Base-by-base conservation (phyloP, 1,140 invertebrate species). In the Halesus radiatus region DNA sequence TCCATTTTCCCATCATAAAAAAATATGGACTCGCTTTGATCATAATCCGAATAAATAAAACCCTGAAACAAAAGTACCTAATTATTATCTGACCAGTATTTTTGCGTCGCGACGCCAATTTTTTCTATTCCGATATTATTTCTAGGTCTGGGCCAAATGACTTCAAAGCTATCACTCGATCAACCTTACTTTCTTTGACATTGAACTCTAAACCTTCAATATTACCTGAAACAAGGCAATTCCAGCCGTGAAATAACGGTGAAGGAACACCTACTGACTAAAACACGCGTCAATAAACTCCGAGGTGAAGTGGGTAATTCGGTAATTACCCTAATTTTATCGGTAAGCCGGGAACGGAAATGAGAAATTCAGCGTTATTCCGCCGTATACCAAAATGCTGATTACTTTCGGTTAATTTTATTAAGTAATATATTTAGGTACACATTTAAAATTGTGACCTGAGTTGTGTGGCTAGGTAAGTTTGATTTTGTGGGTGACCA, bases 241-340 rank as follows among this genome's bases (percentile, higher is more conserved):
- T 52, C 45, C 23, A 54, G 7, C 23, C 10, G 73, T 22, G 74
- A 20, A 76, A 23, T 66, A 13, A 60, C 56, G 56, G 23, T 60
- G 37, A 45, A 10, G 37, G 37, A 60, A 23, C 29, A 66, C 22
- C 29, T 66, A 32, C 1, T 18, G 4, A 20, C 20, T 37, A 50
- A 52, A 72, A 52, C 16, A 37, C 45, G 18, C 68, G 18, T 72
- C 45, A 72, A 72, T 72, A 50, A 32, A 72, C 68, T 45, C 23
- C 37, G 18, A 52, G 23, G 37, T 45, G 20, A 45, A 45, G 13
- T 23, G 3, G 15, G 37, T 45, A 45, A 45, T 45, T 18, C 23
- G 18, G 23, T 20, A 20, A 16, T 45, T 72, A 72, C 50, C 68
- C 68, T 18, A 50, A 50, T 72, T 37, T 72, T 52, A 72, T 72